Base-by-base conservation (phyloP, 2,113 vertebrate genomes). In the Pycnonotus jocosus region DNA sequence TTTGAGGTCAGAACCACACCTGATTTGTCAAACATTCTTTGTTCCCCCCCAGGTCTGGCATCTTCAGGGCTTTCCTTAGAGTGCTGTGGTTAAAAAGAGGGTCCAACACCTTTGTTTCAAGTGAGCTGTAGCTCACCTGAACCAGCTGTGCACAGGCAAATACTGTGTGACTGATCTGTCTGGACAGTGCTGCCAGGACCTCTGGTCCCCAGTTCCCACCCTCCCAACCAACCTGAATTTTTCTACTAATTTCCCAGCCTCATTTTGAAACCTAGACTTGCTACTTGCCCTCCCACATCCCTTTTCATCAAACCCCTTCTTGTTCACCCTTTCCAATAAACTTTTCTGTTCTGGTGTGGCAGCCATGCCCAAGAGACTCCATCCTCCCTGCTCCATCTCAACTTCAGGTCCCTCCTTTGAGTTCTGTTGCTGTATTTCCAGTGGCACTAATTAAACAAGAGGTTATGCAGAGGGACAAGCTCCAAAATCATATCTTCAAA, bases 391-490 rank as follows among this genome's bases (percentile, higher is more conserved):
- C 57, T 81, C 84, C 40, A 40, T 79, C 79, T 86, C 65, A 70
- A 22, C 54, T 89, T 90, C 83, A 86, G 79, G 91, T 58, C 61
- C 44, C 30, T 10, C 35, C 10, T 31, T 37, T 78, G 79, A 57
- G 51, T 72, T 92, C 79, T 90, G 15, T 42, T 48, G 47, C 82
- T 92, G 11, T 82, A 68, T 70, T 94, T 84, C 48, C 82, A 71
- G 48, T 38, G 70, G 51, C 57, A 86, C 70, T 93, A 92, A 96
- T 85, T 95, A 85, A 96, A 87, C 79, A 65, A 61, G 80, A 65
- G 53, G 42, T 90, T 72, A 92, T 72, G 9, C 81, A 95, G 68
- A 93, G 73, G 51, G 44, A 50, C 71, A 73, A 82, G 84, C n/a
- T 89, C 79, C 60, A 84, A 84, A 93, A 94, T 28, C 51, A 12